A percentile compares a stretch with the other conserved stretches of the same genome.
Evolutionary conservation across 2,113 vertebrate genomes (phyloP).

Genomic region (Panthera leo): DNA sequence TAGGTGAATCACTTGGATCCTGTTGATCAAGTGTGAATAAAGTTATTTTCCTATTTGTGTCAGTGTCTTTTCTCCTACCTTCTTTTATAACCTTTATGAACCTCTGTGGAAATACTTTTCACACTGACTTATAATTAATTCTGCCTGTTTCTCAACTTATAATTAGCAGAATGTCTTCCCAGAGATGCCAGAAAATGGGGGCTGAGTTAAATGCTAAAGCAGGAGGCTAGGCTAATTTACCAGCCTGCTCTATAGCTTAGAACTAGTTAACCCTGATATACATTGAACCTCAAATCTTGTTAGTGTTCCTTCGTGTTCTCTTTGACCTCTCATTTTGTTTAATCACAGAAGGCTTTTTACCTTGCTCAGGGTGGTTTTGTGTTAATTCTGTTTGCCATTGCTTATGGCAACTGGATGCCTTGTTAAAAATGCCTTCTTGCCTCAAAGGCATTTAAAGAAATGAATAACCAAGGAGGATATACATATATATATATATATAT

Average conservation of each 20-base stretch:
- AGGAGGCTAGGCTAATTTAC: neutral
- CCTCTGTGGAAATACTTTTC: neutral
- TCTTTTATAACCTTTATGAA: neutral
- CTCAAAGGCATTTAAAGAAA: neutral
- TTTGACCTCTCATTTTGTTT: neutral
- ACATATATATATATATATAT: neutral
- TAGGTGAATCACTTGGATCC: neutral
- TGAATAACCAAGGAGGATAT: slow-evolving; percentile 22
- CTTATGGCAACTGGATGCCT: neutral
- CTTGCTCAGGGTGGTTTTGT: neutral
- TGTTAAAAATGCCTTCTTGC: neutral
- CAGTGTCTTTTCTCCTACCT: neutral
- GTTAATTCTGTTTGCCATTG: neutral
- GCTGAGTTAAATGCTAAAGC: neutral
- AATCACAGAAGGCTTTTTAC: neutral
- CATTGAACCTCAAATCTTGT: neutral
- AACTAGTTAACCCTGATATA: neutral
- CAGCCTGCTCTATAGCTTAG: too few species aligned
- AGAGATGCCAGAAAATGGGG: neutral
- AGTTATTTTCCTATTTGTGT: neutral
- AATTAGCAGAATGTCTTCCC: neutral
- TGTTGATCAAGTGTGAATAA: neutral
- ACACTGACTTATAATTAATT: neutral
- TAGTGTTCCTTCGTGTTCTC: neutral
- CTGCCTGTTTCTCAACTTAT: neutral